Conservation (phyloP, 2,888 invertebrate species). For the Phyllotreta cruciferae region DNA sequence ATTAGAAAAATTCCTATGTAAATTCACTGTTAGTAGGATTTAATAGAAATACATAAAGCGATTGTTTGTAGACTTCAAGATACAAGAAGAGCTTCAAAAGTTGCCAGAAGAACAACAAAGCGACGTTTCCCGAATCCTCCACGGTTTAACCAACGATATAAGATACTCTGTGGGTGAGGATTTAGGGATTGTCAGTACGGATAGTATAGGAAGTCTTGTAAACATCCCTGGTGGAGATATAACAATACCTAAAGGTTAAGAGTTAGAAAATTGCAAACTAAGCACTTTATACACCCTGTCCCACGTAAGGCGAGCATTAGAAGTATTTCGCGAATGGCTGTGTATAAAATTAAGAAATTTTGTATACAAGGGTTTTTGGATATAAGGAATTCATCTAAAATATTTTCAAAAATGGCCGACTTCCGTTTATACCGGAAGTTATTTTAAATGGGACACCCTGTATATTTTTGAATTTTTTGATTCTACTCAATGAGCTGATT, state of each 20-base stretch:
- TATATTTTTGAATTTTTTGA: too few relatives aligned
- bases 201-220: constrained; percentile 74
- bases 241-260: constrained; percentile 64
- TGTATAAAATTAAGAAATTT: too few relatives aligned
- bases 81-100: constrained; percentile 73
- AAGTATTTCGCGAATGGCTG: too few relatives aligned
- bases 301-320: too few relatives aligned
- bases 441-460: too few relatives aligned
- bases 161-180: constrained; percentile 75
- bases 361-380: too few relatives aligned
- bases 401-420: too few relatives aligned
- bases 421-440: too few relatives aligned
- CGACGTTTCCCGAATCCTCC: constrained; percentile 70
- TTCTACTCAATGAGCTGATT: too few relatives aligned
- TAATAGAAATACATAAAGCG: neutral
- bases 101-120: constrained; percentile 75
- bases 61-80: constrained; percentile 63
- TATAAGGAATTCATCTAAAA: too few relatives aligned
- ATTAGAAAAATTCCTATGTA: constrained; percentile 68
- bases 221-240: constrained; percentile 66
- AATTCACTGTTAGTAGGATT: neutral
- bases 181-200: constrained; percentile 74
- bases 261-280: neutral
- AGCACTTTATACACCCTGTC: constrained; percentile 1
- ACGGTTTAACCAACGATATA: constrained; percentile 69